phyloP scores from a whole-genome alignment of 2,113 vertebrate genomes.

The Pyxicephalus adspersus region DNA sequence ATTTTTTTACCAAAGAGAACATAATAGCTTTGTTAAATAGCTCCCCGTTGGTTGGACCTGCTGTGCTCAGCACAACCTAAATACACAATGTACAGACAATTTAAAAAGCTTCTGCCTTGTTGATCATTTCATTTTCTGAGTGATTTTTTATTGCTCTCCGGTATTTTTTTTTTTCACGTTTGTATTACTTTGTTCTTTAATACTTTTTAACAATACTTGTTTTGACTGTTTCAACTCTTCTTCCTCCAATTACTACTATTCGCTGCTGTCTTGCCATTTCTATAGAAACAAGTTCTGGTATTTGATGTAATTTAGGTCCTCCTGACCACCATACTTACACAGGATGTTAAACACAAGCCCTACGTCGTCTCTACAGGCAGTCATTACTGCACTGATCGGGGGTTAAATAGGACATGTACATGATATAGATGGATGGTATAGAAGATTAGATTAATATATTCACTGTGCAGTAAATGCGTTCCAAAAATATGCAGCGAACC shows the following conservation, averaged over 20 bases:
- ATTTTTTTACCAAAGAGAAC: neutral
- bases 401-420: too few species aligned
- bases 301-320: constrained; percentile 47
- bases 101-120: constrained; percentile 16
- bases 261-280: constrained; percentile 28
- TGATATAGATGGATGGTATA: neutral
- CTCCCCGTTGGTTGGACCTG: neutral
- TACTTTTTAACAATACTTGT: neutral
- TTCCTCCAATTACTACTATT: constrained; percentile 14
- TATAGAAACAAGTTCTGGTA: constrained; percentile 45
- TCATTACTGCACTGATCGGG: neutral
- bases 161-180: neutral
- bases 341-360: neutral
- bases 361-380: constrained; percentile 33
- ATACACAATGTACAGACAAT: neutral
- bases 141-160: neutral
- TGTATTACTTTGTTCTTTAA: neutral
- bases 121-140: neutral
- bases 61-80: neutral
- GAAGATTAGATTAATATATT: neutral
- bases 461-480: neutral
- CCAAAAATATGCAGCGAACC: neutral
- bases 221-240: constrained; percentile 13
- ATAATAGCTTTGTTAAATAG: constrained; percentile 5
- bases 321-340: constrained; percentile 39